These are phyloP conservation scores for Nasonovia ribisnigri DNA, from an alignment of 2,888 invertebrate genomes.

Conservation along the genomic window DNA sequence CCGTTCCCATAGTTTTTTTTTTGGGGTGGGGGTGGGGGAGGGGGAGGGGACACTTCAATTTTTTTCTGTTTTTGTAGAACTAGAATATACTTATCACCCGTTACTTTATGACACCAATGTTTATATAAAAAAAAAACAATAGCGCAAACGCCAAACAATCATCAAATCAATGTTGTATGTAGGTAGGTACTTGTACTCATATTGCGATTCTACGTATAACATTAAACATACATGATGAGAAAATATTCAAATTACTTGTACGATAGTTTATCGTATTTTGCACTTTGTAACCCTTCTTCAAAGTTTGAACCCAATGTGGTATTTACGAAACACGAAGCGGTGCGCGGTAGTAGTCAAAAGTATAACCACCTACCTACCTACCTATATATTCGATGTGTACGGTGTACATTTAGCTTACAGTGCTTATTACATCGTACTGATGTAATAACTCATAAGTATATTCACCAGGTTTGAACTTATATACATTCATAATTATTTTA, in stretches of 20 bases:
- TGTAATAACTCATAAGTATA: not conserved
- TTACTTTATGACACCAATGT: too few species aligned
- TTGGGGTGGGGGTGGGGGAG: too few species aligned
- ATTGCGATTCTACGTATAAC: not conserved
- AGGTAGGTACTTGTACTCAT: too few species aligned
- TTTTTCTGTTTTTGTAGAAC: too few species aligned
- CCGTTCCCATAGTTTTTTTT: too few species aligned
- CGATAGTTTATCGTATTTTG: not conserved
- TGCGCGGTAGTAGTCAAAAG: not conserved
- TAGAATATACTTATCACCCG: too few species aligned
- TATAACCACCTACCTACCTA: not conserved
- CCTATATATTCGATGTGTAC: not conserved
- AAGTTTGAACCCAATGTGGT: not conserved
- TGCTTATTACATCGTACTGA: not conserved
- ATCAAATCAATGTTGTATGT: too few species aligned
- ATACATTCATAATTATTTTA: not conserved
- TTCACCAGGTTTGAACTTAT: not conserved
- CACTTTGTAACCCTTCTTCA: not conserved
- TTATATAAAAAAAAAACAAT: too few species aligned
- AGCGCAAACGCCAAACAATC: too few species aligned
- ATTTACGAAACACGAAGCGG: not conserved
- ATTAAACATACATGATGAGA: not conserved
- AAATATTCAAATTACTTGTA: not conserved
- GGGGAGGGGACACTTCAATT: too few species aligned
- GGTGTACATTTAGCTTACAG: not conserved